Base-by-base conservation (phyloP, 2,888 invertebrate species). In the Leptinotarsa tumamoca region DNA sequence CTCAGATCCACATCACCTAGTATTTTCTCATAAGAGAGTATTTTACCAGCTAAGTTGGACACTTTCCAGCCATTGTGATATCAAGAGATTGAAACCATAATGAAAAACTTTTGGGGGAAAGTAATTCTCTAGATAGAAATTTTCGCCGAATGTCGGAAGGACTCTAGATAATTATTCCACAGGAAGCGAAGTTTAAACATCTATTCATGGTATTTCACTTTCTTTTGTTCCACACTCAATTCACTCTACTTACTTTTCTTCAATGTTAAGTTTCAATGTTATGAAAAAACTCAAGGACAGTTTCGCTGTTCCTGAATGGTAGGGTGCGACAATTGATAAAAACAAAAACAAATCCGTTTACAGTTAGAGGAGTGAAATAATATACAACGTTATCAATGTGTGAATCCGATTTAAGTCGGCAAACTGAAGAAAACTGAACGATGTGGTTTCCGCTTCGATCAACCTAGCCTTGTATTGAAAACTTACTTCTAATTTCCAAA, bases 51-150 rank as follows among this genome's bases (percentile, higher is more conserved):
- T 54, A 18, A 54, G n/a, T 68, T 54, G 54, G n/a, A 68, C 43
- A 4, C 67, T 67, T 23, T 21, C 18, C 21, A 51, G 67, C 2
- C 49, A 21, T 15, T 54, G 4, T 33, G n/a, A 54, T 68, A 33
- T 13, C 33, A 43, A 54, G 56, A 52, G 54, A 68, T 17, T 54
- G 33, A 54, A 43, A 43, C n/a, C 49, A n/a, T 68, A 54, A 68
- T 68, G 68, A 54, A 68, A 68, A 54, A 52, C 17, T 54, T 33
- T 23, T 13, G n/a, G 21, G 2, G 68, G 15, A 10, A 23, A 21
- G 17, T 18, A 23, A n/a, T 10, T 4, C 15, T 13, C 33, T 33
- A 7, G 1, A 33, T 18, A 10, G 4, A 23, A 23, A n/a, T 21
- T 58, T 58, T 23, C 23, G 4, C 58, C 18, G 58, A 58, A 14